These are phyloP conservation scores for Keiferia lycopersicella DNA, from an alignment of 2,888 invertebrate species.

Conservation along the genomic window DNA sequence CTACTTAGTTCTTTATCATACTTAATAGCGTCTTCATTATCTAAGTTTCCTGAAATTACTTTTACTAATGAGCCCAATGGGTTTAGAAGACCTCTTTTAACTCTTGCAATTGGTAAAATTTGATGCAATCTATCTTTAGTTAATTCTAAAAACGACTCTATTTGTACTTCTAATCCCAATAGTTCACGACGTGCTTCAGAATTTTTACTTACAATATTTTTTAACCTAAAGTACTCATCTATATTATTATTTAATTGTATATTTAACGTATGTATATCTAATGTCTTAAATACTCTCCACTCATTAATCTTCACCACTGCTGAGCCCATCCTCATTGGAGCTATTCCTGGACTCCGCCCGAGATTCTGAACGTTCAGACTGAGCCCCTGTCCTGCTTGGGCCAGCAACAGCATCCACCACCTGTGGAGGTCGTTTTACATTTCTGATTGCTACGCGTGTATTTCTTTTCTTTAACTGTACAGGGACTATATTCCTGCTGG, in stretches of 20 bases:
- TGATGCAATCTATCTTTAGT: constrained; percentile 16
- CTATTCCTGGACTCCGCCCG: neutral
- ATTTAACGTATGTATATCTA: neutral
- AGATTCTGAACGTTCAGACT: constrained; percentile 2
- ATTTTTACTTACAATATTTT: neutral
- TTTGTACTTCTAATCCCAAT: constrained; percentile 20
- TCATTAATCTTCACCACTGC: no score
- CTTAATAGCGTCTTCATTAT: constrained; percentile 17
- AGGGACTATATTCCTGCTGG: neutral
- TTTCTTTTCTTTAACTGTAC: neutral
- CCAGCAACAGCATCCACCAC: neutral
- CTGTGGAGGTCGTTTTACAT: neutral
- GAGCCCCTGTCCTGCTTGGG: neutral
- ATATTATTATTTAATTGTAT: constrained; percentile 3
- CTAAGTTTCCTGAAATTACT: constrained; percentile 25
- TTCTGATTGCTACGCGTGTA: neutral
- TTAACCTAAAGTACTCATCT: neutral
- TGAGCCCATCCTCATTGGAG: no score
- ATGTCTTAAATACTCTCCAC: neutral
- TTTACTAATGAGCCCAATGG: constrained; percentile 29
- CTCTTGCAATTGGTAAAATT: constrained; percentile 11
- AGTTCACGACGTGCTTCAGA: constrained; percentile 11
- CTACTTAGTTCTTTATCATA: constrained; percentile 26
- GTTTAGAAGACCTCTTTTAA: constrained; percentile 21
- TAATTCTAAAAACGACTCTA: constrained; percentile 22